Evolutionary conservation across 2,113 vertebrate species (phyloP).

Genomic region (Mobula hypostoma): DNA sequence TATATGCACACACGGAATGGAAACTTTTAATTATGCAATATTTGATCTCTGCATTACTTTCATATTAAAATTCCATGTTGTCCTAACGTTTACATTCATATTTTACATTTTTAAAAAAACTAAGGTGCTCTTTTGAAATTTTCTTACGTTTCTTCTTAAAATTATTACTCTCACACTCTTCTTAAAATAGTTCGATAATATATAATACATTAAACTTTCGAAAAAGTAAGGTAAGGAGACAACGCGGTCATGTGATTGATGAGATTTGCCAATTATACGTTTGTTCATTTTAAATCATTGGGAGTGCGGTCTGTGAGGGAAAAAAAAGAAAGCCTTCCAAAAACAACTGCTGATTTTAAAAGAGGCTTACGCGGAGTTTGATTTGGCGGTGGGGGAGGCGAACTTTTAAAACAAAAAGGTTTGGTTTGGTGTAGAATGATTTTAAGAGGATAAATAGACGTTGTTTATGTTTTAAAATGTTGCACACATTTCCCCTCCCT

Average conservation of each 20-base stretch:
- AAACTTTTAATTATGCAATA: neutral
- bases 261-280: neutral
- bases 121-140: neutral
- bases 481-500: neutral
- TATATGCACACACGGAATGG: too few relatives aligned
- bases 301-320: neutral
- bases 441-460: neutral
- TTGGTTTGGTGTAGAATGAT: neutral
- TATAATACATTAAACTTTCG: neutral
- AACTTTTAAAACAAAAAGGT: neutral
- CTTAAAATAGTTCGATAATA: neutral
- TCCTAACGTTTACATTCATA: neutral
- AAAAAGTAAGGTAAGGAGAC: neutral
- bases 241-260: neutral
- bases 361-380: neutral
- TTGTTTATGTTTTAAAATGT: neutral
- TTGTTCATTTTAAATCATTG: neutral
- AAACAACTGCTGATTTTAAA: neutral
- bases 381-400: neutral
- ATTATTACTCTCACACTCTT: too few relatives aligned
- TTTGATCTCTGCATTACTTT: neutral
- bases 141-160: too few relatives aligned
- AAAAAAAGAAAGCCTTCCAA: neutral
- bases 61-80: neutral
- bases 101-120: neutral